These are phyloP conservation scores for Hymenopus coronatus DNA, from an alignment of 2,888 invertebrate genomes.

Conservation along the genomic window DNA sequence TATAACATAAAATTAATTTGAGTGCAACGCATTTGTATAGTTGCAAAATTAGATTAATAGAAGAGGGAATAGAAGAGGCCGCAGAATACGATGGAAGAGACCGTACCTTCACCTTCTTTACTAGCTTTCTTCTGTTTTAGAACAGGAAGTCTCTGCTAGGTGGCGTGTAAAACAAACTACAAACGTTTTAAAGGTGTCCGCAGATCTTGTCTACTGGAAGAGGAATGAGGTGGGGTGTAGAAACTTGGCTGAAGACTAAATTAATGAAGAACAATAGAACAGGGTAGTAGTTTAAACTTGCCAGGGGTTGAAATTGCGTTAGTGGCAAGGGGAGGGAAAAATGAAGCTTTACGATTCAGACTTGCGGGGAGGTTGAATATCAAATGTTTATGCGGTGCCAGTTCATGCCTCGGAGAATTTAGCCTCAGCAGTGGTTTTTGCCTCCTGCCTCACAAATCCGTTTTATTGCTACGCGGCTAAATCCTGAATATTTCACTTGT, in stretches of 20 bases:
- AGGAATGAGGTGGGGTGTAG: not conserved
- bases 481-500: not conserved
- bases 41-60: no score
- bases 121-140: no score
- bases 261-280: not conserved
- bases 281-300: no score
- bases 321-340: not conserved
- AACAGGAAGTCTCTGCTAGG: no score
- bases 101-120: no score
- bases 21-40: no score
- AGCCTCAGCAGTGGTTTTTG: no score
- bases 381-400: not conserved
- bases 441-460: not conserved
- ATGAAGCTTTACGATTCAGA: not conserved
- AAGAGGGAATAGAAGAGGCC: no score
- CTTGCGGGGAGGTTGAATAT: no score
- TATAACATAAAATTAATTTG: no score
- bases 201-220: not conserved
- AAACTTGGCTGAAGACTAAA: not conserved
- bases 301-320: not conserved
- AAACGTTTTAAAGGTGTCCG: not conserved
- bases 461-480: not conserved
- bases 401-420: not conserved
- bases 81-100: no score
- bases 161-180: no score